These are phyloP conservation scores for Arrhamphus sclerolepis DNA, from an alignment of 2,797 vertebrate genomes.

Conservation along the genomic window DNA sequence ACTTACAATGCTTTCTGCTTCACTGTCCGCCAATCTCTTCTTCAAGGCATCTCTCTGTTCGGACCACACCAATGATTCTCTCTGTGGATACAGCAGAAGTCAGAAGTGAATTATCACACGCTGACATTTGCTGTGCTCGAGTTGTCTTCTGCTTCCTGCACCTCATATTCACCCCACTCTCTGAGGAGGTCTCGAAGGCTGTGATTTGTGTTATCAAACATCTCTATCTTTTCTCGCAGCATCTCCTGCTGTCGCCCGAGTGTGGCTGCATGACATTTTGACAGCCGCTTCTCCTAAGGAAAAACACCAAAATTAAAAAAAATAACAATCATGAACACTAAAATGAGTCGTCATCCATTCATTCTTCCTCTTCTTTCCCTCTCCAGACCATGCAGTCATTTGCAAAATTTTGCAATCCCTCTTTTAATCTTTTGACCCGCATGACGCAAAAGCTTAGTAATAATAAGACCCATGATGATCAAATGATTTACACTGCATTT, in stretches of 20 bases:
- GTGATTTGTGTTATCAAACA: constrained; percentile 88
- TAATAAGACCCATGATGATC: no score
- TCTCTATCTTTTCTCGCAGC: constrained; percentile 87
- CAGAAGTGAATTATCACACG: neutral
- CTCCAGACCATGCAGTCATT: no score
- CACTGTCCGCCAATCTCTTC: constrained; percentile 80
- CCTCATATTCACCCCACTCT: constrained; percentile 85
- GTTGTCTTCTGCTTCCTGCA: constrained; percentile 44
- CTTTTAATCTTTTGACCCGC: no score
- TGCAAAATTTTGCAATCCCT: no score
- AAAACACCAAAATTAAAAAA: neutral
- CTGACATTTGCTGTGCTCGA: neutral
- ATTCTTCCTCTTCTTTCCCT: neutral
- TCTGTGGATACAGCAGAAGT: constrained; percentile 54
- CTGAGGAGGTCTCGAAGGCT: constrained; percentile 86
- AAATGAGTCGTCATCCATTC: neutral
- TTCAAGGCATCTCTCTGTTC: constrained; percentile 81
- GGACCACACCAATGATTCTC: constrained; percentile 75
- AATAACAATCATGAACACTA: neutral
- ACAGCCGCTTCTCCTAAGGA: constrained; percentile 85
- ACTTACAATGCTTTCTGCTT: constrained; percentile 87
- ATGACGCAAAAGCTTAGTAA: no score
- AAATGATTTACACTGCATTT: no score
- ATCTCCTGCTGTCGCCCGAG: constrained; percentile 86
- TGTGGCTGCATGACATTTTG: constrained; percentile 79